Percentiles rank a stretch among this genome's conserved stretches.
These are phyloP conservation scores for Phorcus lineatus DNA, from an alignment of 2,888 invertebrate genomes.

Conservation along the genomic window DNA sequence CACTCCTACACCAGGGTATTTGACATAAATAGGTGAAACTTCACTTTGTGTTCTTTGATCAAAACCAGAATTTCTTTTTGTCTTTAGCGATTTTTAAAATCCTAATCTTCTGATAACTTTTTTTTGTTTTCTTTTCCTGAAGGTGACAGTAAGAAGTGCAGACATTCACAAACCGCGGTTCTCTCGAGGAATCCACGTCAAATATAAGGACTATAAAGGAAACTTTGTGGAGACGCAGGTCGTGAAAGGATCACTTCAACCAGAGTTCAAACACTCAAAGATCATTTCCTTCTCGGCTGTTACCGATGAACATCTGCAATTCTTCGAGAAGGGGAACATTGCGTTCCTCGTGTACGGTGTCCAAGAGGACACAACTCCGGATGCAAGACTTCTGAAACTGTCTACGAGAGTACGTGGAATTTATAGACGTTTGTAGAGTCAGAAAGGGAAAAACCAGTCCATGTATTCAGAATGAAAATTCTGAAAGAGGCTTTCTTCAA, in stretches of 20 bases:
- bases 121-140: conserved; percentile 12
- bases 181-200: conserved; percentile 70
- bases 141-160: conserved; percentile 67
- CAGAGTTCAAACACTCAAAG: conserved; percentile 71
- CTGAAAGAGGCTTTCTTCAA: too few relatives aligned
- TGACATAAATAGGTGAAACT: too few relatives aligned
- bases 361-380: conserved; percentile 72
- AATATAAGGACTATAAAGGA: conserved; percentile 69
- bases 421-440: neutral
- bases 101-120: neutral
- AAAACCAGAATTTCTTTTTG: neutral
- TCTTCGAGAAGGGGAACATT: conserved; percentile 73
- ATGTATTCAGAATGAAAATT: too few relatives aligned
- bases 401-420: conserved; percentile 69
- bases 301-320: conserved; percentile 72
- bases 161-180: conserved; percentile 72
- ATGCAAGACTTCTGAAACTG: conserved; percentile 70
- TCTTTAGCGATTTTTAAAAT: neutral
- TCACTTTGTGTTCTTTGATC: too few relatives aligned
- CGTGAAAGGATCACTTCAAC: conserved; percentile 67
- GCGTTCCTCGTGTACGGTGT: conserved; percentile 73
- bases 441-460: too few relatives aligned
- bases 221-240: conserved; percentile 65
- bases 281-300: conserved; percentile 66
- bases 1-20: too few relatives aligned